These are phyloP conservation scores for Porites rus DNA, from an alignment of 92 coral and sea anemone species.

Conservation along the genomic window DNA sequence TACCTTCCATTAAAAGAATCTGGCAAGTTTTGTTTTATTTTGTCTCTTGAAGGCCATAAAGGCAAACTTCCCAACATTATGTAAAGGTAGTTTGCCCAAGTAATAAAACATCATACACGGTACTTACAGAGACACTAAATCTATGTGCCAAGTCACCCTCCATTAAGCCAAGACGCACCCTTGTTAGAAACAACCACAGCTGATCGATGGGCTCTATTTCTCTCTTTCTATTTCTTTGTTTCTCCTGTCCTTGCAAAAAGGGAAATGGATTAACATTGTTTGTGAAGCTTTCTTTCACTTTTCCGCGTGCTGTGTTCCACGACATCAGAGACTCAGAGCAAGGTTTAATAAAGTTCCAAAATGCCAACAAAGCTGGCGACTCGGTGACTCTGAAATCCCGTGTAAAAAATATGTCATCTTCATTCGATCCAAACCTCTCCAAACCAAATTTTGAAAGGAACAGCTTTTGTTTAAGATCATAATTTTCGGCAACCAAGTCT, in stretches of 20 bases:
- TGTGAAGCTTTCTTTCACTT: constrained; percentile 2
- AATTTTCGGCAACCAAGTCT: not conserved
- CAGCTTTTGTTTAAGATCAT: not conserved
- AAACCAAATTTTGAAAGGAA: not conserved
- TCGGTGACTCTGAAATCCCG: constrained; percentile 36
- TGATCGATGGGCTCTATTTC: constrained; percentile 54
- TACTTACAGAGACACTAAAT: constrained; percentile 43
- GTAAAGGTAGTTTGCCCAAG: constrained; percentile 62
- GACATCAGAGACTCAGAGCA: constrained; percentile 16
- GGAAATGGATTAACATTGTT: constrained; percentile 22
- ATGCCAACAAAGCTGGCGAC: constrained; percentile 25
- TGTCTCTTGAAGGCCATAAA: too few species aligned
- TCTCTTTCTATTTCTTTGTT: constrained; percentile 36
- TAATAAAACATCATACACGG: constrained; percentile 49
- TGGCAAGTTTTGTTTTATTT: too few species aligned
- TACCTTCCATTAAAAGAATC: too few species aligned
- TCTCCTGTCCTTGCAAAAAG: constrained; percentile 19
- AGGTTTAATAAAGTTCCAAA: constrained; percentile 44
- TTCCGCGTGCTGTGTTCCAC: constrained; percentile 40
- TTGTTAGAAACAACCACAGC: not conserved
- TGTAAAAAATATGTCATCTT: constrained; percentile 30
- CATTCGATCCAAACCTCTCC: constrained; percentile 9
- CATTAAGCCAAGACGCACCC: not conserved
- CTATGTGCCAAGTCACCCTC: constrained; percentile 41
- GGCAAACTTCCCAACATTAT: too few species aligned